Base-by-base conservation (phyloP, 1,140 invertebrate species). In the Colletes gigas region DNA sequence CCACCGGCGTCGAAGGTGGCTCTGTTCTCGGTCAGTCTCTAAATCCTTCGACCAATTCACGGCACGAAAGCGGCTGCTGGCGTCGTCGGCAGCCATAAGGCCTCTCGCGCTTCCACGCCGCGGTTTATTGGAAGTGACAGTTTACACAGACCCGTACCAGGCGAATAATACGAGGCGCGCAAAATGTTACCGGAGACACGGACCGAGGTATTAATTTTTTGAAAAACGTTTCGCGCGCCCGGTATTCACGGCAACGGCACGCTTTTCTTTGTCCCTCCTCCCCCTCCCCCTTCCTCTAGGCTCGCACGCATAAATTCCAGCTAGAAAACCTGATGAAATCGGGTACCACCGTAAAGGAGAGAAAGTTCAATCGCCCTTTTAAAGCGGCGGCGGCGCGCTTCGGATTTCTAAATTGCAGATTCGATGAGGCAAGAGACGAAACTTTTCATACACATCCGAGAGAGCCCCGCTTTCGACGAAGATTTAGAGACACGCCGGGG, bases 341-440 rank as follows among this genome's bases (percentile, higher is more conserved):
- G 62, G 30, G 54, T 60, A 41, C 54, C 30, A 60, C 78, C 78
- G 78, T 67, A 80, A 80, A 80, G 78, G 78, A 80, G 78, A 80
- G 78, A 80, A 80, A 80, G 78, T 80, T 60, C 55, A 19, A 67
- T 79, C 68, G 68, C 69, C 69, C 69, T 73, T 79, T 65, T 78
- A 78, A 63, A 65, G 52, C 59, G 66, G 57, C 73, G 55, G 19
- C 30, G 30, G 30, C 17, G n/a, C 39, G 63, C 67, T 62, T 62
- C 55, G 14, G 67, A 78, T 78, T 70, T 78, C 75, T 78, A 78
- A 78, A 78, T 78, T 78, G 75, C 75, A 78, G 75, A 78, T 78
- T 62, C 75, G 75, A 70, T 70, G 75, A 15, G 67, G 67, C 75
- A 70, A 78, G 39, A 68, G 60, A 66, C 62, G 73, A 75, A 78